phyloP scores from a whole-genome alignment of 2,888 invertebrate genomes.

The Ferdinandea cuprea region DNA sequence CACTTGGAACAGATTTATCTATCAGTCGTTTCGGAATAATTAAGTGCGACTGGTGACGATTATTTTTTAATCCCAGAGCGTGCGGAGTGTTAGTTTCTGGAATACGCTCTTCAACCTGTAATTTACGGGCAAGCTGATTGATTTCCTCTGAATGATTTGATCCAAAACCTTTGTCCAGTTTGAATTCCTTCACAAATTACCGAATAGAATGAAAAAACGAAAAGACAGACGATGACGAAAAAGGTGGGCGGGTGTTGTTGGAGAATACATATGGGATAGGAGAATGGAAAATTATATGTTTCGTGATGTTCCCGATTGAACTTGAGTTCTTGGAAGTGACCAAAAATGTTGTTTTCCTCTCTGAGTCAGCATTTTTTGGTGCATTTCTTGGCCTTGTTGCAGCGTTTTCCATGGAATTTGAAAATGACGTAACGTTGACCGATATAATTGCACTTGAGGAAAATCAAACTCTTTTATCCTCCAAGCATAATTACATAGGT shows the following conservation, averaged over 20 bases:
- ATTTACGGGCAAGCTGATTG: slow-evolving; percentile 66
- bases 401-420: slow-evolving; percentile 60
- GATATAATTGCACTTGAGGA: slow-evolving; percentile 40
- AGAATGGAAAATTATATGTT: slow-evolving; percentile 70
- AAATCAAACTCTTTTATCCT: slow-evolving; percentile 37
- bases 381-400: slow-evolving; percentile 40
- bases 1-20: slow-evolving; percentile 55
- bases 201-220: slow-evolving; percentile 15
- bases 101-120: slow-evolving; percentile 62
- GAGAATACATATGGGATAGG: slow-evolving; percentile 50
- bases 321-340: slow-evolving; percentile 63
- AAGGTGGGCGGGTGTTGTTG: slow-evolving; percentile 55
- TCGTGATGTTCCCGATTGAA: slow-evolving; percentile 53
- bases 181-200: slow-evolving; percentile 53
- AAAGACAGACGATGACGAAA: slow-evolving; percentile 2
- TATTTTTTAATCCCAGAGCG: slow-evolving; percentile 38
- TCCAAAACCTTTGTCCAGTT: slow-evolving; percentile 56
- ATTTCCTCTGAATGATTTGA: slow-evolving; percentile 57
- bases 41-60: slow-evolving; percentile 52
- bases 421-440: slow-evolving; percentile 47
- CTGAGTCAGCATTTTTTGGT: slow-evolving; percentile 49
- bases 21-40: slow-evolving; percentile 62
- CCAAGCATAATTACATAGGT: slow-evolving; percentile 45
- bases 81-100: slow-evolving; percentile 45
- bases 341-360: slow-evolving; percentile 44